A percentile compares a stretch with the other conserved stretches of the same genome.
These are phyloP conservation scores for Agapornis canus DNA, from an alignment of 2,797 vertebrate species.

Conservation along the genomic window DNA sequence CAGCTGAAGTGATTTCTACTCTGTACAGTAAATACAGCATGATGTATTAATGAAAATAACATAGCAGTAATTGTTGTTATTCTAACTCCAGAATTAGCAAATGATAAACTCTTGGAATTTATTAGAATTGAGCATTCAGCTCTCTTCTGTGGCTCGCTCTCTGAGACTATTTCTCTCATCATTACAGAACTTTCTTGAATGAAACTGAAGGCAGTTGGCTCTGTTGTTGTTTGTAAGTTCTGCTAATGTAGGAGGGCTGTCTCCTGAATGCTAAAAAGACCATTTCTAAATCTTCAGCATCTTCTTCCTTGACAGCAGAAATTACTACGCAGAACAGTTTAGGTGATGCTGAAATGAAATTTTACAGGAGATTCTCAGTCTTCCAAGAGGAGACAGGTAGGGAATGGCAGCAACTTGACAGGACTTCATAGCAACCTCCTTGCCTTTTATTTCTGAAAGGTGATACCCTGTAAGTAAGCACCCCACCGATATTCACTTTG, in stretches of 20 bases:
- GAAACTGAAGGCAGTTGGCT: slow-evolving; percentile 63
- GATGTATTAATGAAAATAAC: slow-evolving; percentile 4
- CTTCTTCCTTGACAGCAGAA: slow-evolving; percentile 56
- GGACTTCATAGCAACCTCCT: neutral
- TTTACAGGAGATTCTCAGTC: neutral
- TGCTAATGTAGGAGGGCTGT: slow-evolving; percentile 58
- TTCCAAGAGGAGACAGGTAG: neutral
- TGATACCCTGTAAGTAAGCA: neutral
- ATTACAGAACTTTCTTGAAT: slow-evolving; percentile 55
- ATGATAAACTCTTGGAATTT: neutral
- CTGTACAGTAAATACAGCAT: neutral
- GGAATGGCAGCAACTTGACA: neutral
- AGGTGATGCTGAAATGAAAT: neutral
- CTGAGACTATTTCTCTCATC: slow-evolving; percentile 3
- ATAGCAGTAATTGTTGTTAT: neutral
- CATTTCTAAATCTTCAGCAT: slow-evolving; percentile 50
- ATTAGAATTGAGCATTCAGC: neutral
- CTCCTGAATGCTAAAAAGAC: slow-evolving; percentile 60
- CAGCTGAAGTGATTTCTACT: neutral
- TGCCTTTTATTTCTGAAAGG: neutral
- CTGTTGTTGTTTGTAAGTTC: slow-evolving; percentile 18
- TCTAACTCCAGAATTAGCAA: slow-evolving; percentile 22
- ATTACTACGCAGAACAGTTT: neutral
- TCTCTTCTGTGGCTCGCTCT: neutral
- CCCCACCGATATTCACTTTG: neutral